A percentile compares a stretch with the other conserved stretches of the same genome.
phyloP scores from a whole-genome alignment of 1,140 invertebrate species.

The Leptopilina boulardi region DNA sequence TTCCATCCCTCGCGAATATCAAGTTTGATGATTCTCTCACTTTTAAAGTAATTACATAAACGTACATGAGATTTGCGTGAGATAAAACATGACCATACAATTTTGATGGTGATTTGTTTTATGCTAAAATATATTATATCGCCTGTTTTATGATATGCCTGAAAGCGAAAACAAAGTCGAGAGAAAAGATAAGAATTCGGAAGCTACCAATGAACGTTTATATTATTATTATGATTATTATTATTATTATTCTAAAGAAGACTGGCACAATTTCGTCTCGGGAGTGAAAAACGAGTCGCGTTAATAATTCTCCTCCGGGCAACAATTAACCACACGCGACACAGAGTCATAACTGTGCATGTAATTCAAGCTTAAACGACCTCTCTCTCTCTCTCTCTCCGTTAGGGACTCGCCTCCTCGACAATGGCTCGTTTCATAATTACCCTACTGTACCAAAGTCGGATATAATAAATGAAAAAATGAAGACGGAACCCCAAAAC shows the following conservation, averaged over 20 bases:
- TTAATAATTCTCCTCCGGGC: slow-evolving; percentile 19
- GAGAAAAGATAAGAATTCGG: neutral
- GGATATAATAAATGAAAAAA: slow-evolving; percentile 25
- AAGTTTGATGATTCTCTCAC: neutral
- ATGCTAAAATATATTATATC: neutral
- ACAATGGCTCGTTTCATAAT: slow-evolving; percentile 31
- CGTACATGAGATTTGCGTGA: slow-evolving; percentile 8
- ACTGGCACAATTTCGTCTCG: slow-evolving; percentile 9
- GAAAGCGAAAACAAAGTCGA: neutral
- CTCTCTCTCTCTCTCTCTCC: too few species aligned
- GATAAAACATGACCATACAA: neutral
- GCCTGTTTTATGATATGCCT: neutral
- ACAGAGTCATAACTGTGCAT: slow-evolving; percentile 29
- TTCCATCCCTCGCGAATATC: neutral
- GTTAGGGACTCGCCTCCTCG: slow-evolving; percentile 24
- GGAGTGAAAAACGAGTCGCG: slow-evolving; percentile 31
- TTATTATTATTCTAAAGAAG: neutral
- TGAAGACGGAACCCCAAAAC: slow-evolving; percentile 28
- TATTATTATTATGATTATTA: neutral
- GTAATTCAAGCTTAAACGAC: slow-evolving; percentile 30
- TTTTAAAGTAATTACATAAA: neutral
- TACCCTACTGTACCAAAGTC: slow-evolving; percentile 27
- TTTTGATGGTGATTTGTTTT: neutral
- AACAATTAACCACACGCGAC: slow-evolving; percentile 33
- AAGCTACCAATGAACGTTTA: neutral